These are phyloP conservation scores for Craterocephalus amniculus DNA, from an alignment of 2,797 vertebrate genomes.

Conservation along the genomic window DNA sequence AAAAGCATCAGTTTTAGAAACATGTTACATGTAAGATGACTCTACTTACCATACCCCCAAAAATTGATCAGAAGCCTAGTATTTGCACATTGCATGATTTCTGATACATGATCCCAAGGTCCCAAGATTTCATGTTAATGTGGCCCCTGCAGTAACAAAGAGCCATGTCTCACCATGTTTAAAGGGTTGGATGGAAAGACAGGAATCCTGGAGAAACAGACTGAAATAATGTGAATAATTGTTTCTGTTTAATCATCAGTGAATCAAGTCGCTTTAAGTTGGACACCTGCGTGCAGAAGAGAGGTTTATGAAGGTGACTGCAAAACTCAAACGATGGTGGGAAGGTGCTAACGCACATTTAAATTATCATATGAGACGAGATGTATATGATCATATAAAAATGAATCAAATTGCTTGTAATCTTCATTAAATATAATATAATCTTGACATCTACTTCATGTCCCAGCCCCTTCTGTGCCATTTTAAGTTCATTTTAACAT, in stretches of 20 bases:
- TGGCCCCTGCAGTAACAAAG: too few relatives aligned
- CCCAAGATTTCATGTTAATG: too few relatives aligned
- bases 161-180: too few relatives aligned
- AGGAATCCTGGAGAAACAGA: too few relatives aligned
- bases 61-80: too few relatives aligned
- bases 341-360: slow-evolving; percentile 24
- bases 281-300: slow-evolving; percentile 25
- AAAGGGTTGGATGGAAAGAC: too few relatives aligned
- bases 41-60: too few relatives aligned
- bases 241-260: slow-evolving; percentile 45
- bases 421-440: slow-evolving; percentile 46
- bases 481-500: slow-evolving; percentile 39
- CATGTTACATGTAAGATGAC: too few relatives aligned
- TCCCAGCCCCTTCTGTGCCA: slow-evolving; percentile 23
- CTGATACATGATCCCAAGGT: too few relatives aligned
- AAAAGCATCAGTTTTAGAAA: too few relatives aligned
- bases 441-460: slow-evolving; percentile 44
- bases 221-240: neutral
- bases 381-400: slow-evolving; percentile 42
- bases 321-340: slow-evolving; percentile 28
- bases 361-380: slow-evolving; percentile 37
- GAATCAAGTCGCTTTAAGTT: slow-evolving; percentile 46
- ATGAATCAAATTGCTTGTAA: slow-evolving; percentile 36
- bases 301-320: slow-evolving; percentile 44
- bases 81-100: too few relatives aligned